phyloP scores from a whole-genome alignment of 92 coral and sea anemone species.

The Phenganax marumi region DNA sequence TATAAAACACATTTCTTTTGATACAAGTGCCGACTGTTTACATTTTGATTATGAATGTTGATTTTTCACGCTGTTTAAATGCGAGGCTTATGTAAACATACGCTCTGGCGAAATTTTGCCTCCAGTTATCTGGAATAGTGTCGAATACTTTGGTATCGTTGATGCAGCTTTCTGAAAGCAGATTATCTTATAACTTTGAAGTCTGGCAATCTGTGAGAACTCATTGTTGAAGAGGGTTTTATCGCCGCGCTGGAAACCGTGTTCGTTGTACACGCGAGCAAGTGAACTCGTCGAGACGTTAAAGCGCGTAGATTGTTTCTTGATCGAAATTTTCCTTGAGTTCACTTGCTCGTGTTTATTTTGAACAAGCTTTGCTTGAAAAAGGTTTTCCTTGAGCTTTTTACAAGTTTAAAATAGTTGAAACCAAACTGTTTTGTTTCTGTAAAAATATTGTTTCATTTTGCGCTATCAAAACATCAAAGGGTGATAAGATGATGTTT shows the following conservation, averaged over 20 bases:
- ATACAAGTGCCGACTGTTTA: constrained; percentile 40
- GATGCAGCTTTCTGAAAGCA: not conserved
- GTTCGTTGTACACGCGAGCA: too few relatives aligned
- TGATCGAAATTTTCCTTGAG: too few relatives aligned
- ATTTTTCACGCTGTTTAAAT: constrained; percentile 24
- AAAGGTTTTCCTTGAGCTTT: not conserved
- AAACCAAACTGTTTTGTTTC: constrained; percentile 1
- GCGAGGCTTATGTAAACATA: constrained; percentile 22
- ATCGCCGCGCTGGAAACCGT: too few relatives aligned
- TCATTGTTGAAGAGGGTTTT: too few relatives aligned
- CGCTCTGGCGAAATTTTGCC: not conserved
- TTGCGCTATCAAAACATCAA: not conserved
- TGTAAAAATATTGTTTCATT: constrained; percentile 8
- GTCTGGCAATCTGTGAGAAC: too few relatives aligned
- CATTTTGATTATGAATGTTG: constrained; percentile 40
- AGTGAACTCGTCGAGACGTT: too few relatives aligned
- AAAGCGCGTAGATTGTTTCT: too few relatives aligned
- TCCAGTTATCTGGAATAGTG: constrained; percentile 7
- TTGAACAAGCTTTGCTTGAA: too few relatives aligned
- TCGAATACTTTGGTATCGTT: not conserved
- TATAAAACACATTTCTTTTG: not conserved
- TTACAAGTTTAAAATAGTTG: not conserved
- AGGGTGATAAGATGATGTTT: constrained; percentile 19
- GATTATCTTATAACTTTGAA: too few relatives aligned
- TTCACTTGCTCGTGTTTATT: too few relatives aligned